Conservation (phyloP, 2,797 vertebrate genomes). For the Lerista edwardsae region DNA sequence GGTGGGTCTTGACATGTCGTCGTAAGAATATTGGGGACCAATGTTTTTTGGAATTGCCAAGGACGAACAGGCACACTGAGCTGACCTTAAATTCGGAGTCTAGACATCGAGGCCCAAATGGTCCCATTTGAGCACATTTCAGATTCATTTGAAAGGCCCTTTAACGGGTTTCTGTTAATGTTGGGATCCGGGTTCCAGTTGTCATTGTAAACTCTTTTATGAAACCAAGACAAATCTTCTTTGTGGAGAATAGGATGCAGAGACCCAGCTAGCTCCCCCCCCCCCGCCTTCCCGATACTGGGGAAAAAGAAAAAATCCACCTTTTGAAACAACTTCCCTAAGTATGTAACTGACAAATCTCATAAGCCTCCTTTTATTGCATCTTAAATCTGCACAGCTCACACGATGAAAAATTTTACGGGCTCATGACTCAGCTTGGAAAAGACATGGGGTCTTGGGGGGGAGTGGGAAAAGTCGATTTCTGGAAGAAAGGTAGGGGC, state of each 20-base stretch:
- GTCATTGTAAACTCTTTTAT: background rate
- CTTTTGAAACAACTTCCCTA: background rate
- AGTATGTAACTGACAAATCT: background rate
- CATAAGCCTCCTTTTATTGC: background rate
- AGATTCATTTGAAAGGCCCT: background rate
- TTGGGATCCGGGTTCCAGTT: background rate
- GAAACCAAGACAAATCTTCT: background rate
- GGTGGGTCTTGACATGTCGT: no score
- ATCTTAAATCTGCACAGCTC: background rate
- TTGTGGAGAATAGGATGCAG: background rate
- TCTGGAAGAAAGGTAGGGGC: background rate
- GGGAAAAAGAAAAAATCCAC: background rate
- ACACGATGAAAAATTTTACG: background rate
- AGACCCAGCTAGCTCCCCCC: background rate
- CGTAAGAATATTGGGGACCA: no score
- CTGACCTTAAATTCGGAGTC: no score
- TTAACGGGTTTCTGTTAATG: background rate
- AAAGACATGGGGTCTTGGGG: background rate
- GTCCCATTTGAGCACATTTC: background rate
- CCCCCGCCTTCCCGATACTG: no score
- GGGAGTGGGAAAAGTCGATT: background rate
- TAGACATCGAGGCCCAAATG: no score
- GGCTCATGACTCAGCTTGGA: background rate
- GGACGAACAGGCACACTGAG: no score
- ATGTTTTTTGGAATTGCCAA: no score